A percentile compares a stretch with the other conserved stretches of the same genome.
phyloP scores from a whole-genome alignment of 2,113 vertebrate species.

The Xenus cinereus region DNA sequence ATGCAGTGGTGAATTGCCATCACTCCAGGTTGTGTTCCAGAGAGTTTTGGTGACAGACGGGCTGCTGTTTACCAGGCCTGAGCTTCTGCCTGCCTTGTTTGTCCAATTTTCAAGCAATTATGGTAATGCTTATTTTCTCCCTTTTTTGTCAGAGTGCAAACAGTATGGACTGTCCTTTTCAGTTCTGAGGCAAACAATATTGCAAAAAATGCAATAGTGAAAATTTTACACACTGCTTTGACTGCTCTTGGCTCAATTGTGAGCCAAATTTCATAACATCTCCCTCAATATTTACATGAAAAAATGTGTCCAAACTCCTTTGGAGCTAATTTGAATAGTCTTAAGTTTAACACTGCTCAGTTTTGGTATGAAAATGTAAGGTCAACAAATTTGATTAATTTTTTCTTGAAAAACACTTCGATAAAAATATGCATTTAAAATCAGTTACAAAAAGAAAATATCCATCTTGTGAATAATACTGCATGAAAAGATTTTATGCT shows the following conservation, averaged over 20 bases:
- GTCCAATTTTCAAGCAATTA: neutral
- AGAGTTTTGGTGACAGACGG: neutral
- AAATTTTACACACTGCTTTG: neutral
- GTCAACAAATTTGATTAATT: neutral
- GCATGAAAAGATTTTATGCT: neutral
- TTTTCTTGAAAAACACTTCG: neutral
- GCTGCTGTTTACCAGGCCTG: neutral
- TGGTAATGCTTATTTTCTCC: neutral
- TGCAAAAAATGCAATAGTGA: neutral
- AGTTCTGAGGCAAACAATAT: neutral
- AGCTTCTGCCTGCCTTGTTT: neutral
- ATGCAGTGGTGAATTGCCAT: neutral
- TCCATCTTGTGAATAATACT: no score
- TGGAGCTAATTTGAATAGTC: neutral
- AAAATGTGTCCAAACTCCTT: neutral
- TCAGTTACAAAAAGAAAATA: neutral
- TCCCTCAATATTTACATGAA: neutral
- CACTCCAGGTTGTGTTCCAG: neutral
- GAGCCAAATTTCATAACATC: neutral
- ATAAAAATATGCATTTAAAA: neutral
- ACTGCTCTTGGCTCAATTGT: neutral
- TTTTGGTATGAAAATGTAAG: neutral
- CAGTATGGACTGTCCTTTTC: neutral
- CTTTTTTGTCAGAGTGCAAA: neutral
- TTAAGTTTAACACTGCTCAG: neutral